Percentiles rank a stretch among this genome's conserved stretches.
phyloP scores from a whole-genome alignment of 2,113 vertebrate genomes.

The Scartelaos histophorus region DNA sequence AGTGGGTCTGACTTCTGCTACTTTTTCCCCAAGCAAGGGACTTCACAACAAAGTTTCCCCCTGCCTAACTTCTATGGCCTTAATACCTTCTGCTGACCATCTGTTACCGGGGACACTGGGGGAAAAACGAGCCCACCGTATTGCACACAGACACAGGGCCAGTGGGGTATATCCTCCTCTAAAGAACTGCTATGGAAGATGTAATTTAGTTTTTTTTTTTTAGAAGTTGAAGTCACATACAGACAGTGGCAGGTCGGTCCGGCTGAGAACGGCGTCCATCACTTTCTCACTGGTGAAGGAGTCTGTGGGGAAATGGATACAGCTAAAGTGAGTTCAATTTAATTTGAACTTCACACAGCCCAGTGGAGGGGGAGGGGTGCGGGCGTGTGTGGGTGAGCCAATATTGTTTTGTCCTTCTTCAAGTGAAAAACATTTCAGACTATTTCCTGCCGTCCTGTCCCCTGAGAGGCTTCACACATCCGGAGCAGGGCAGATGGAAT shows the following conservation, averaged over 20 bases:
- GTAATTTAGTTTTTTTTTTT: conserved; percentile 58
- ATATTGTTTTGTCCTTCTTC: conserved; percentile 52
- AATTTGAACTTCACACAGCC: conserved; percentile 60
- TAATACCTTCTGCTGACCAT: conserved; percentile 41
- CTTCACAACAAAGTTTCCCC: conserved; percentile 19
- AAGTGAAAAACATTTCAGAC: conserved; percentile 47
- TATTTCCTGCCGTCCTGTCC: conserved; percentile 8
- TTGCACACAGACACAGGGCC: conserved; percentile 16
- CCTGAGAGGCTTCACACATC: conserved; percentile 16
- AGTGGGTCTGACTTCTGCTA: conserved; percentile 21
- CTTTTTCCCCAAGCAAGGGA: conserved; percentile 24
- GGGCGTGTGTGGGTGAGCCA: not conserved
- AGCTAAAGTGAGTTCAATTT: conserved; percentile 65
- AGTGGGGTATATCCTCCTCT: conserved; percentile 30
- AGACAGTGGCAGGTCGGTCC: conserved; percentile 37
- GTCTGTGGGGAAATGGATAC: conserved; percentile 59
- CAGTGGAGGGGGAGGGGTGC: not conserved
- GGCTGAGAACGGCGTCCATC: conserved; percentile 35
- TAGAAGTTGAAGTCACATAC: conserved; percentile 8
- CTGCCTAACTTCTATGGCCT: conserved; percentile 32
- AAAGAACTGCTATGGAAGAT: conserved; percentile 56
- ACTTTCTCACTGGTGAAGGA: conserved; percentile 43
- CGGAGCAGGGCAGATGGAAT: not conserved
- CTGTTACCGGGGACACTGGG: conserved; percentile 29
- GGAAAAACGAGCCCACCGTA: conserved; percentile 2